These are phyloP conservation scores for Nibea albiflora DNA, from an alignment of 2,113 vertebrate genomes.

Conservation along the genomic window DNA sequence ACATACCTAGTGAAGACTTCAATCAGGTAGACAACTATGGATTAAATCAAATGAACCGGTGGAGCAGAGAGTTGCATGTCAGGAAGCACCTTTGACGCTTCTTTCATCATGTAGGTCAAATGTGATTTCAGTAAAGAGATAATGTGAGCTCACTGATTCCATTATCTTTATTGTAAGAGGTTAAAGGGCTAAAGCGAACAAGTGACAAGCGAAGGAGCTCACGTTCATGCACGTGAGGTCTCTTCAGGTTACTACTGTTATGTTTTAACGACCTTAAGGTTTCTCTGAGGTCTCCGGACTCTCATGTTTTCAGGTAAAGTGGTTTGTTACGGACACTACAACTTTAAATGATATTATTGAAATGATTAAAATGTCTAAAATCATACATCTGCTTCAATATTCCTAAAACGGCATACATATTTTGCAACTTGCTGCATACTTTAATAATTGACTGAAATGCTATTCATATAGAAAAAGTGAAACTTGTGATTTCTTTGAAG, in stretches of 20 bases:
- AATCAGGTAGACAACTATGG: neutral
- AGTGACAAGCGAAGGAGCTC: neutral
- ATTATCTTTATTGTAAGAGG: conserved; percentile 33
- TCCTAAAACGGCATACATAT: no score
- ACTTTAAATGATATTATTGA: no score
- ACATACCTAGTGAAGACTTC: neutral
- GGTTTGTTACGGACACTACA: neutral
- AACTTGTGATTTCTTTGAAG: no score
- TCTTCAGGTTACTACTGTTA: neutral
- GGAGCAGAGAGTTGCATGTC: neutral
- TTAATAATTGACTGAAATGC: neutral
- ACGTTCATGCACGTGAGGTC: conserved; percentile 21
- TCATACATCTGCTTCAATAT: neutral
- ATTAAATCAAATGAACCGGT: neutral
- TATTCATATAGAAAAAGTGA: neutral
- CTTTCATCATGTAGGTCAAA: conserved; percentile 15
- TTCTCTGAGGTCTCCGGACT: no score
- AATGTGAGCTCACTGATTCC: conserved; percentile 5
- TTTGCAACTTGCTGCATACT: no score
- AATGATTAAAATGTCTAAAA: no score
- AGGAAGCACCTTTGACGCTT: neutral
- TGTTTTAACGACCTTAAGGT: no score
- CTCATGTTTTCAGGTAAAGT: neutral
- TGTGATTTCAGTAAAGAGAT: neutral
- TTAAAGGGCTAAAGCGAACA: neutral